Base-by-base conservation (phyloP, 2,888 invertebrate genomes). In the Troides aeacus region DNA sequence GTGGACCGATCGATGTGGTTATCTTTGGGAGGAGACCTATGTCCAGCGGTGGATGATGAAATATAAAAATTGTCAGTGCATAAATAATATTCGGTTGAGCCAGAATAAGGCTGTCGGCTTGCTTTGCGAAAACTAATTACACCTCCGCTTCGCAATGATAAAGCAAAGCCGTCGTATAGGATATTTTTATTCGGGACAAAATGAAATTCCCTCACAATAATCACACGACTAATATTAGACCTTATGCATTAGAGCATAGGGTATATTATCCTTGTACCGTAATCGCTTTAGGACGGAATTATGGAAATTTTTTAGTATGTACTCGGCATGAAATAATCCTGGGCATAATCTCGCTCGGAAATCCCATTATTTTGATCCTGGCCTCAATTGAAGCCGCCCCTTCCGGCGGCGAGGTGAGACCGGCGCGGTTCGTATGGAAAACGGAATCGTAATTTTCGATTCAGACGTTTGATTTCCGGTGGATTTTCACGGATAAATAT, bases 91-190 rank as follows among this genome's bases (percentile, higher is more conserved):
- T n/a, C 53, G 53, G 18, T 53, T 53, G 6, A n/a, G 18, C 53
- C 84, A 84, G 86, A 89, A 90, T 90, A 89, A 72, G 82, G 76
- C 77, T 73, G 70, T 75, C 73, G 76, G 84, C 82, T 84, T 84
- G 83, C 84, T 86, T 87, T 87, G 83, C 84, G 82, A 90, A 92
- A 92, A 92, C 92, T 92, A 92, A 92, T 92, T 92, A 92, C 87
- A 86, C 86, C 84, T 82, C 83, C 84, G 84, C 86, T 84, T 87
- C 89, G 85, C 87, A 89, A 92, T 92, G 91, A 92, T 92, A 92
- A 92, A 92, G 91, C 92, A 92, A 92, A 92, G 90, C 90, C 89
- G 82, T 86, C 89, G 88, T 91, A 91, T 91, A 81, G 85, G 87
- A 90, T 90, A 92, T 90, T 92, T 92, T 92, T 92, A 92, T 92